These are phyloP conservation scores for Synanthedon vespiformis DNA, from an alignment of 2,888 invertebrate genomes.

Conservation along the genomic window DNA sequence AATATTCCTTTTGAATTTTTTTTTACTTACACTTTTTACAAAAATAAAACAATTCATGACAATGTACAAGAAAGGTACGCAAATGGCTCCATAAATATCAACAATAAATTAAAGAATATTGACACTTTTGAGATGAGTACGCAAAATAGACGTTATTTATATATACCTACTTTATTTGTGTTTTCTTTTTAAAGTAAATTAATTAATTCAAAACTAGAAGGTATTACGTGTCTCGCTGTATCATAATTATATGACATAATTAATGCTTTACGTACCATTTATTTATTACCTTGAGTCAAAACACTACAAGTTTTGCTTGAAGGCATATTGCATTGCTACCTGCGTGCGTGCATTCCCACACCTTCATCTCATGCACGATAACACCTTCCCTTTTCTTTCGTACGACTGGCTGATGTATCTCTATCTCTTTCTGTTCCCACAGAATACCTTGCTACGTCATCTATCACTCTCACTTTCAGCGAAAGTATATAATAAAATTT, in stretches of 20 bases:
- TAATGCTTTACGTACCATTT: background rate
- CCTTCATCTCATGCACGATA: conserved; percentile 24
- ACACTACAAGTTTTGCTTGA: conserved; percentile 17
- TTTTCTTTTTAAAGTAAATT: no score
- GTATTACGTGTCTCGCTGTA: no score
- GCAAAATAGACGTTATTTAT: no score
- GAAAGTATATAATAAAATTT: conserved; percentile 23
- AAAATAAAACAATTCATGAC: no score
- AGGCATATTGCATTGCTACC: conserved; percentile 48
- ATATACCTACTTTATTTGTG: no score
- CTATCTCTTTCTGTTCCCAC: conserved; percentile 18
- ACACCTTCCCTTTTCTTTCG: conserved; percentile 21
- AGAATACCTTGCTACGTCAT: conserved; percentile 54
- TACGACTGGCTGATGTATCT: conserved; percentile 6
- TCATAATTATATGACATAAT: no score
- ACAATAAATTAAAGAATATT: no score
- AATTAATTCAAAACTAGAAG: background rate
- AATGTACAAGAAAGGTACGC: no score
- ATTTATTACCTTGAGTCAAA: conserved; percentile 8
- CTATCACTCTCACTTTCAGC: conserved; percentile 66
- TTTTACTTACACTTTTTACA: no score
- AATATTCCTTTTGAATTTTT: no score
- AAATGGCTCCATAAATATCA: no score
- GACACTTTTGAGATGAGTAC: no score
- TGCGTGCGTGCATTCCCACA: conserved; percentile 58